phyloP scores from a whole-genome alignment of 2,797 vertebrate genomes.

The Epinephelus awoara region DNA sequence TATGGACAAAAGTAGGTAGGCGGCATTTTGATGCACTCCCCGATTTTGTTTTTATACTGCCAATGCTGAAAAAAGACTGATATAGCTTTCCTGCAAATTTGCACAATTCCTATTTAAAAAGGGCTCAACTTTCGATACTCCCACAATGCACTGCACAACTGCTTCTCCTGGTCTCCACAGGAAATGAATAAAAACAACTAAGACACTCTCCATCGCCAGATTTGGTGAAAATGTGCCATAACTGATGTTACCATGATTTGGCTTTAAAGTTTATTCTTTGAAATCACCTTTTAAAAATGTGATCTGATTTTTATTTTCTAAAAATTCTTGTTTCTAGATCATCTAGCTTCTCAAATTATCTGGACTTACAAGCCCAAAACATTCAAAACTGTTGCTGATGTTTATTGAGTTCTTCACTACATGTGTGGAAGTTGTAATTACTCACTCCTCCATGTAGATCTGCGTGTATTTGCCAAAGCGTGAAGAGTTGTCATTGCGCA shows the following conservation, averaged over 20 bases:
- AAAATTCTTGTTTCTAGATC: background rate
- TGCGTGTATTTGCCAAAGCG: conserved; percentile 97
- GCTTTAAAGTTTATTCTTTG: background rate
- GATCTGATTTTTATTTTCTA: background rate
- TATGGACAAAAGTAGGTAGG: no score
- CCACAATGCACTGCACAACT: no score
- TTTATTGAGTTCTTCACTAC: background rate
- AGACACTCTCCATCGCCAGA: no score
- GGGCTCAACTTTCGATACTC: no score
- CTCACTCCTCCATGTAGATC: conserved; percentile 96
- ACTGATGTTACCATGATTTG: background rate
- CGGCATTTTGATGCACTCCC: no score
- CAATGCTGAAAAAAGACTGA: no score
- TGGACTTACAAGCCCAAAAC: background rate
- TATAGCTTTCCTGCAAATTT: no score
- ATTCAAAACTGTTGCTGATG: background rate
- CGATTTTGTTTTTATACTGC: no score
- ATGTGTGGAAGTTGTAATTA: conserved; percentile 36
- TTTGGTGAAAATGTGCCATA: no score
- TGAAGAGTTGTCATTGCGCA: conserved; percentile 97
- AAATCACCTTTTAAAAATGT: background rate
- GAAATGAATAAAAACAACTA: no score
- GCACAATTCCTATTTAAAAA: no score
- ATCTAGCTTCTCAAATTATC: background rate
- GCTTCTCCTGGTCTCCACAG: no score